Evolutionary conservation across 1,140 invertebrate genomes (phyloP), one percentile per base, ranked within the genome.

Genomic region (Caenorhabditis latens): DNA sequence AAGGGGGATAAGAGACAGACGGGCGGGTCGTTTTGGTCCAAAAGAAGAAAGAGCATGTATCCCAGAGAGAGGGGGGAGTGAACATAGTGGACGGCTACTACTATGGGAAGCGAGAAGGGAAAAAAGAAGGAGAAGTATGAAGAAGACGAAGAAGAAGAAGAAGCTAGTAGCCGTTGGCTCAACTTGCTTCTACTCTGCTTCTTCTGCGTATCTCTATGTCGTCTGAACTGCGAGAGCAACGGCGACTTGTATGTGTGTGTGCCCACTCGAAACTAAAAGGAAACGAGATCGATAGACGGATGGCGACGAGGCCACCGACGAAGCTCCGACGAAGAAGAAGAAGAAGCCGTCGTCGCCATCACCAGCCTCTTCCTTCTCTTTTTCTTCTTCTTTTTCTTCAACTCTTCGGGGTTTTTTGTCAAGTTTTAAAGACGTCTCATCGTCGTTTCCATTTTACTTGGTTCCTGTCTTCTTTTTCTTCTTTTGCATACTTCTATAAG

Each of bases 211-310:
- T 79, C 19, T 50, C 71, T 50, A 79, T 79, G 71, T n/a, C 71
- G 4, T 79, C 43, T 79, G 71, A 79, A 79, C 71, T 50, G 53
- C 21, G 46, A 50, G 46, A 48, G 42, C 65, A 46, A 46, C 65
- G 65, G 42, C 43, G 67, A 71, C 67, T 71, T 71, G 67, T 71
- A 46, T 71, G 71, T 79, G 71, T 79, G 46, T 79, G 71, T 79
- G 71, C 71, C 71, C 71, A 79, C 71, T 79, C 71, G 46, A 79
- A 79, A 79, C 71, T 79, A 79, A 79, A 79, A 79, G 71, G 46
- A 79, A 79, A 50, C 71, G 71, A 79, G 71, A 79, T 79, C 71
- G 71, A 79, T 79, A 79, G 71, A 79, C 71, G 71, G 71, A 79
- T 79, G 71, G 71, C 71, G 16, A 79, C 71, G 43, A 79, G 71